Percentiles rank a stretch among this genome's conserved stretches.
Evolutionary conservation across 2,888 invertebrate genomes (phyloP).

Genomic region (Hecatera dysodea): DNA sequence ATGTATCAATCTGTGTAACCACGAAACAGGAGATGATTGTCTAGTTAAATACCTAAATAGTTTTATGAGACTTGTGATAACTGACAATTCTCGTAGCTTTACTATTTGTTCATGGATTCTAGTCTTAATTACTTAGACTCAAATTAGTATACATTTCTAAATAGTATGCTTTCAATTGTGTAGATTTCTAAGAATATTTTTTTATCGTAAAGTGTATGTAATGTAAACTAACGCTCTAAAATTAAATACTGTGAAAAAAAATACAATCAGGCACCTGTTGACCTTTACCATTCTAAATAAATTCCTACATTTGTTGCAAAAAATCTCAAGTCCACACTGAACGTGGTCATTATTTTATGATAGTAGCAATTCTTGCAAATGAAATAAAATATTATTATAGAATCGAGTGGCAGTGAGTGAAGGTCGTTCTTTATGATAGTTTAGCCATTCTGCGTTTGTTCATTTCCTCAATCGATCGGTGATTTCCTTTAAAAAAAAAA

Average conservation of each 20-base stretch:
- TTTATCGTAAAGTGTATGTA: no score
- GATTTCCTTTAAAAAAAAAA: constrained; percentile 62
- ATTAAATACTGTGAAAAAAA: neutral
- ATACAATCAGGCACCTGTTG: neutral
- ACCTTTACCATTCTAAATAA: constrained; percentile 15
- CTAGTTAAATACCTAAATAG: neutral
- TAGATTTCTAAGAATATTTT: neutral
- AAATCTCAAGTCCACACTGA: constrained; percentile 35
- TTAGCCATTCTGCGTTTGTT: constrained; percentile 67
- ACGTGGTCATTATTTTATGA: constrained; percentile 29
- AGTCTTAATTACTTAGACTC: neutral
- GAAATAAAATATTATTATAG: constrained; percentile 66
- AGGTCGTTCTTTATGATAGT: constrained; percentile 79
- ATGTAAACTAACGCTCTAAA: neutral
- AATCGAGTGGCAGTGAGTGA: constrained; percentile 67
- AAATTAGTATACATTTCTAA: neutral
- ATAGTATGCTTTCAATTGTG: neutral
- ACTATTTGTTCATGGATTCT: neutral
- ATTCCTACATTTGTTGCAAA: constrained; percentile 7
- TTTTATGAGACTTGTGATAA: no score
- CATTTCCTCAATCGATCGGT: constrained; percentile 69
- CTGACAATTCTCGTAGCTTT: neutral
- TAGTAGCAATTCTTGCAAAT: constrained; percentile 37
- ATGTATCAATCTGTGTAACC: neutral
- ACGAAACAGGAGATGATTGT: neutral